Evolutionary conservation across 2,113 vertebrate genomes (phyloP).

Genomic region (Pelmatolapia mariae): DNA sequence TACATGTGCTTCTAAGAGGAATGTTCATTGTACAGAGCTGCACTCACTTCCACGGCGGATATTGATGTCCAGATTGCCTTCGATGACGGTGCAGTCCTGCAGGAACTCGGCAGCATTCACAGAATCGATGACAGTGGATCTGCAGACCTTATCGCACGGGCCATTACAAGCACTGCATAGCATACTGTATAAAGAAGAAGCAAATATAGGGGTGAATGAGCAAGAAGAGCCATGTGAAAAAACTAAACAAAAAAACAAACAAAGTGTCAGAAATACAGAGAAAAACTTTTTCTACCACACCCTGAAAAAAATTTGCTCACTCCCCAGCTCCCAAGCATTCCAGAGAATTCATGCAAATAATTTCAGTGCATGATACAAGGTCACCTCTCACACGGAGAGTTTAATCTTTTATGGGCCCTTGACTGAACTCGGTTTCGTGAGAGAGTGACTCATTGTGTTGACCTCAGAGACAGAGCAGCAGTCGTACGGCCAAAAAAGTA

Average conservation of each 20-base stretch:
- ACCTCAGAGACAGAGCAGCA: constrained; percentile 43
- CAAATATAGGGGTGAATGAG: not conserved
- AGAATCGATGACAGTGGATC: constrained; percentile 82
- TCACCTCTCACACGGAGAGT: constrained; percentile 36
- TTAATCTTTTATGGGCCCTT: constrained; percentile 42
- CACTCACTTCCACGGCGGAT: constrained; percentile 96
- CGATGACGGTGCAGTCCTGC: constrained; percentile 91
- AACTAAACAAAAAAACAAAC: not conserved
- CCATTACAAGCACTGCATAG: constrained; percentile 92
- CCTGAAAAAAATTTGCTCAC: constrained; percentile 25
- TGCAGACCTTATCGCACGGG: constrained; percentile 89
- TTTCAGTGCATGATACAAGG: constrained; percentile 28
- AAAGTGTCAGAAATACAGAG: not conserved
- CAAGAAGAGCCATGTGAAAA: not conserved
- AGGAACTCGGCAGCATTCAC: constrained; percentile 91
- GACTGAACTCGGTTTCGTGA: constrained; percentile 44
- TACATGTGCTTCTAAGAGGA: not conserved
- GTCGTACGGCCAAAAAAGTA: constrained; percentile 15
- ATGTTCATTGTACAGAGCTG: not conserved
- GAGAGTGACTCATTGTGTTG: constrained; percentile 46
- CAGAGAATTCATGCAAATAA: constrained; percentile 34
- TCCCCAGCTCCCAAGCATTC: constrained; percentile 19
- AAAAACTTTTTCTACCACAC: constrained; percentile 2
- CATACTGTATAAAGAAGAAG: constrained; percentile 76
- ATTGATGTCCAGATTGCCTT: constrained; percentile 92